Evolutionary conservation across 2,888 invertebrate genomes (phyloP), one percentile per base, ranked within the genome.

Genomic region (Ornithoptera alexandrae): DNA sequence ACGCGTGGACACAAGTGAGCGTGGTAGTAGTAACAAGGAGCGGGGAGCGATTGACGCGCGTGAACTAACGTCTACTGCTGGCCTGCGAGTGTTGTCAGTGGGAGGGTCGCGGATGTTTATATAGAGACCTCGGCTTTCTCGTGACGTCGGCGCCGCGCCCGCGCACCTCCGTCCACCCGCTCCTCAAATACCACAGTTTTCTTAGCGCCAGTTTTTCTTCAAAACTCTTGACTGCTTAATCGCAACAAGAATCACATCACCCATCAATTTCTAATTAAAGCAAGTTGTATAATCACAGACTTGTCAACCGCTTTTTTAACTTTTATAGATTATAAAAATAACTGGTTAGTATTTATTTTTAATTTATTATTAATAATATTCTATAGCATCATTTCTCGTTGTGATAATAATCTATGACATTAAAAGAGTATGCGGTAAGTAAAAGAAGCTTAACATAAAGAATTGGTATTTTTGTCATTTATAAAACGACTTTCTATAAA

Each of bases 71-170:
- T 84, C 79, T 83, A 82, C 83, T 83, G 84, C 86, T 84, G 81
- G 86, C 82, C 78, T 83, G 85, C 89, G 87, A 89, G 77, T 92
- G 86, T 79, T 88, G 83, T 74, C 73, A 80, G 87, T 83, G 90
- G 92, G 87, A 89, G 90, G 90, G 86, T 79, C 83, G 79, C 68
- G 73, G 72, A 72, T 79, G 80, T 80, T 87, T 92, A 77, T 92
- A 92, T 92, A 92, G 85, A 86, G 90, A 83, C 89, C 89, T 88
- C 90, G 89, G 85, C 82, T 86, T 87, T 86, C 84, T 80, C 77
- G 84, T 91, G 91, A 92, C 92, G 91, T 91, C 72, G 81, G 76
- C 77, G 71, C 69, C 72, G 74, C 74, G 73, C 75, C 81, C 77
- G 79, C 82, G 69, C 79, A 74, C 82, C 81, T 75, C 81, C 15